Percentiles rank a stretch among this genome's conserved stretches.
Conservation (phyloP, 2,888 invertebrate genomes). For the Chironomus tentans region DNA sequence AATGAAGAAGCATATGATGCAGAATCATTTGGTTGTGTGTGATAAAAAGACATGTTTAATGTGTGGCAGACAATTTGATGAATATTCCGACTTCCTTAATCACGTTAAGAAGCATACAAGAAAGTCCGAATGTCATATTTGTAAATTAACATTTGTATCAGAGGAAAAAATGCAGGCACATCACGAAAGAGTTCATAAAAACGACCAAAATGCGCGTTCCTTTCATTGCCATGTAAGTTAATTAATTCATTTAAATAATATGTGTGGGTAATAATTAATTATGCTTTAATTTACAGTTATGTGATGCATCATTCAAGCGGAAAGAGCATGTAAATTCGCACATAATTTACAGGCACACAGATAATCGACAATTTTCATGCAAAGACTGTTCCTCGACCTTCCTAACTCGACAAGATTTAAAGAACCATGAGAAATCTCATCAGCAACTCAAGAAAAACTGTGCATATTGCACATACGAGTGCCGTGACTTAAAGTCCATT, state of each 20-base stretch:
- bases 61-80: not conserved
- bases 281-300: not conserved
- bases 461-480: not conserved
- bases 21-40: not conserved
- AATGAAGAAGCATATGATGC: not conserved
- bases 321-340: conserved; percentile 10
- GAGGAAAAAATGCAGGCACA: not conserved
- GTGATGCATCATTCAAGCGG: not conserved
- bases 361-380: not conserved
- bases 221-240: not conserved
- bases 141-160: not conserved
- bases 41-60: not conserved
- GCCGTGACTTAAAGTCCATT: conserved; percentile 7
- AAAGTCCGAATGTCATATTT: conserved; percentile 5
- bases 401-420: conserved; percentile 3
- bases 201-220: not conserved
- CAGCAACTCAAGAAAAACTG: not conserved
- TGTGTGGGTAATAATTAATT: not conserved
- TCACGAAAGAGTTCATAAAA: not conserved
- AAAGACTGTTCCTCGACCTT: not conserved
- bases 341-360: not conserved
- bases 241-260: not conserved
- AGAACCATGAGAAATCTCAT: conserved; percentile 5
- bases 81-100: not conserved
- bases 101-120: conserved; percentile 6